Conservation (phyloP, 2,113 vertebrate species). For the Malaclemys terrapin region DNA sequence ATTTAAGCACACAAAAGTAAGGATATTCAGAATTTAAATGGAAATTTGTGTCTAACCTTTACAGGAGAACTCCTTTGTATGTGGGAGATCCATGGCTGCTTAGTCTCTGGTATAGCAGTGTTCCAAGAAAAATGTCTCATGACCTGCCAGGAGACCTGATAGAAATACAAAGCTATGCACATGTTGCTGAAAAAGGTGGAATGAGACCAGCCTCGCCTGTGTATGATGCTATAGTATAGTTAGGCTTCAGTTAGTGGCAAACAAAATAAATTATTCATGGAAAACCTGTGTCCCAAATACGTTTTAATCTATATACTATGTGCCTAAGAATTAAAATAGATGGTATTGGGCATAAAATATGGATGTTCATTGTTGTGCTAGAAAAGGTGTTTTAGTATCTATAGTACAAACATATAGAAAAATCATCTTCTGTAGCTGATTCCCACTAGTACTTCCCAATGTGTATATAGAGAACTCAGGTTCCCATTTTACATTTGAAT, state of each 20-base stretch:
- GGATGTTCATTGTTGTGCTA: background rate
- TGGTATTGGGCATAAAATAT: background rate
- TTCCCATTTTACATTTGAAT: background rate
- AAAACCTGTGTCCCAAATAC: background rate
- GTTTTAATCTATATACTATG: background rate
- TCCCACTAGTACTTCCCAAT: background rate
- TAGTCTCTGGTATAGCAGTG: background rate
- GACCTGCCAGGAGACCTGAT: background rate
- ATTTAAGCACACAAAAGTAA: background rate
- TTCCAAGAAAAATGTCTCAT: background rate
- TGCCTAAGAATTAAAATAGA: background rate
- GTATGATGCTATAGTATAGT: background rate
- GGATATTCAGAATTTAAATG: fast-evolving
- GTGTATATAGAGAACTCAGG: background rate
- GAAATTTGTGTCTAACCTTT: background rate
- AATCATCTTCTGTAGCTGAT: background rate
- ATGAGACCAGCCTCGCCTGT: fast-evolving
- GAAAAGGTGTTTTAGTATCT: background rate
- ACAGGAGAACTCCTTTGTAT: background rate
- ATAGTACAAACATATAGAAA: background rate
- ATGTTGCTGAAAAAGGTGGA: background rate
- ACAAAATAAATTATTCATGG: background rate
- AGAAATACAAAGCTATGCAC: background rate
- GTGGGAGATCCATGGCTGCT: background rate
- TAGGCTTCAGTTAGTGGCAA: background rate